Conservation (phyloP, 2,797 vertebrate genomes). For the Zalophus californianus region DNA sequence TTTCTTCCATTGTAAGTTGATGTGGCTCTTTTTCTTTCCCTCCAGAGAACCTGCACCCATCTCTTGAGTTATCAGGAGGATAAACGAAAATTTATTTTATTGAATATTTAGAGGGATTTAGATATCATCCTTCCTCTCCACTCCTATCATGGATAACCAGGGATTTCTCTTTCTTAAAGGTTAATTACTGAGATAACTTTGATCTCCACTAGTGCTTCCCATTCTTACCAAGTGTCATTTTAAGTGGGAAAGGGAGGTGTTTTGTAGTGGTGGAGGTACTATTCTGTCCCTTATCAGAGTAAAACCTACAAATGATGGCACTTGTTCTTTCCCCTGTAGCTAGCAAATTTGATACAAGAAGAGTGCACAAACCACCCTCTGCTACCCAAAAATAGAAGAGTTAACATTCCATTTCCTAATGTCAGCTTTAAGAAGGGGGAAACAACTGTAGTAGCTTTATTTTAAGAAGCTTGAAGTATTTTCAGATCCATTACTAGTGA, state of each 20-base stretch:
- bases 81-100: background rate
- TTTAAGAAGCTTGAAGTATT: background rate
- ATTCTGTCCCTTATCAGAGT: background rate
- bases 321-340: background rate
- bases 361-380: background rate
- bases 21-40: background rate
- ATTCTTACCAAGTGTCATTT: background rate
- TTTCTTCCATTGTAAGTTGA: background rate
- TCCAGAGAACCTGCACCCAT: background rate
- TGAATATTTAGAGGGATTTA: background rate
- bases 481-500: conserved; percentile 12
- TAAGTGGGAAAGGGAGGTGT: background rate
- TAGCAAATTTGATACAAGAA: background rate
- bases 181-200: background rate
- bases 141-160: background rate
- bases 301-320: background rate
- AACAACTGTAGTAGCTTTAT: background rate
- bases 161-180: background rate
- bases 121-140: background rate
- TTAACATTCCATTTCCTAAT: background rate
- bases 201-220: background rate
- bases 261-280: background rate
- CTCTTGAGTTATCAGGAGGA: background rate
- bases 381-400: background rate
- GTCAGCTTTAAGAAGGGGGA: background rate